Conservation (phyloP, 2,797 vertebrate species). For the Clarias laeviceps region DNA sequence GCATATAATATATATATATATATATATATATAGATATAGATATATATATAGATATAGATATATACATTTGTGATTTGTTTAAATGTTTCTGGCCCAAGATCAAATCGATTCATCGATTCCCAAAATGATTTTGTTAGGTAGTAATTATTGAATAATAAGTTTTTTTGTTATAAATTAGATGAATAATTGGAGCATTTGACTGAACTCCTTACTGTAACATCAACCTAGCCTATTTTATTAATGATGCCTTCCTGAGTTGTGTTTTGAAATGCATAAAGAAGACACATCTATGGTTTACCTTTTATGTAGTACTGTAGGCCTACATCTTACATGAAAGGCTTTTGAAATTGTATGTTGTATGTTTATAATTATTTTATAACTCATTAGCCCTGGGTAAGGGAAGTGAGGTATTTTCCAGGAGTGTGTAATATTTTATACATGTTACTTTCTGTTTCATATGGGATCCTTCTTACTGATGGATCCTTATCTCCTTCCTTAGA, state of each 20-base stretch:
- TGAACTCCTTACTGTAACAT: neutral
- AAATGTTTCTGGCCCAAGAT: neutral
- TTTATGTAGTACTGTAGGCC: neutral
- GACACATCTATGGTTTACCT: neutral
- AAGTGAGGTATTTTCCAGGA: constrained; percentile 20
- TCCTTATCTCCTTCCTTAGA: constrained; percentile 49
- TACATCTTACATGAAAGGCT: neutral
- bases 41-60: too few species aligned
- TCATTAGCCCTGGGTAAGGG: constrained; percentile 7
- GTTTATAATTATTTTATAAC: constrained; percentile 8
- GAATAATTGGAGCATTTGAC: neutral
- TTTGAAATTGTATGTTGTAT: constrained; percentile 18
- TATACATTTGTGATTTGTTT: neutral
- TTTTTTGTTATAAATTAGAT: neutral
- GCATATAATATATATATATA: too few species aligned
- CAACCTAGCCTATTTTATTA: constrained; percentile 15
- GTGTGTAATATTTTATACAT: neutral
- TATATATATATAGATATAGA: too few species aligned
- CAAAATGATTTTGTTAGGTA: neutral
- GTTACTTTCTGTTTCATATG: constrained; percentile 54
- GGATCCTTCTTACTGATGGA: constrained; percentile 59
- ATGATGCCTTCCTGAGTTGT: constrained; percentile 4
- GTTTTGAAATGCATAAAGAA: neutral
- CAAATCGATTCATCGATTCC: too few species aligned
- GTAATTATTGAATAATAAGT: neutral